Percentiles rank a stretch among this genome's conserved stretches.
Evolutionary conservation across 2,113 vertebrate species (phyloP).

Genomic region (Athene cunicularia): DNA sequence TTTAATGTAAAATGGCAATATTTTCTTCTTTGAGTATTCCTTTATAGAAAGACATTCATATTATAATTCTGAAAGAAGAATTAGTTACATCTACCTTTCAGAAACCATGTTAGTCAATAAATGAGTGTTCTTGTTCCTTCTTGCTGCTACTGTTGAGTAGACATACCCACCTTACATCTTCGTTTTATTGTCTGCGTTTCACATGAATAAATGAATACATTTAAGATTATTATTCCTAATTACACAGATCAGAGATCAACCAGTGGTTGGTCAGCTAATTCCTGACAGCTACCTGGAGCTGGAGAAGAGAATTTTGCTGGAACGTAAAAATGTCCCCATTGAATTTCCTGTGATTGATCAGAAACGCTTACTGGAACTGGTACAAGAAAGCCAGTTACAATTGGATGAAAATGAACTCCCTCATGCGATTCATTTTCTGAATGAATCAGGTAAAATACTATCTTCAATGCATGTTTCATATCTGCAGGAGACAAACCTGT

Average conservation of each 20-base stretch:
- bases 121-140: neutral
- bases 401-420: conserved; percentile 92
- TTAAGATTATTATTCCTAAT: conserved; percentile 40
- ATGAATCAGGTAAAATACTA: conserved; percentile 85
- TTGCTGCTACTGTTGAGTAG: neutral
- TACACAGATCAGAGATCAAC: conserved; percentile 90
- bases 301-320: conserved; percentile 85
- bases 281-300: conserved; percentile 95
- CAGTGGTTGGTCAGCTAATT: conserved; percentile 93
- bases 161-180: neutral
- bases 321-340: conserved; percentile 78
- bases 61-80: neutral
- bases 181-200: neutral
- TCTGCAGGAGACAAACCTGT: neutral
- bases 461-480: neutral
- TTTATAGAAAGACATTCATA: neutral
- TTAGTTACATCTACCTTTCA: neutral
- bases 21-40: neutral
- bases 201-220: neutral
- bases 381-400: conserved; percentile 88
- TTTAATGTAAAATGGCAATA: neutral
- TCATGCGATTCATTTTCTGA: conserved; percentile 92
- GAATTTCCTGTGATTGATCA: conserved; percentile 92
- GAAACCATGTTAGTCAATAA: neutral
- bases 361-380: conserved; percentile 81